Base-by-base conservation (phyloP, 1,140 invertebrate species). In the Agrilus planipennis region DNA sequence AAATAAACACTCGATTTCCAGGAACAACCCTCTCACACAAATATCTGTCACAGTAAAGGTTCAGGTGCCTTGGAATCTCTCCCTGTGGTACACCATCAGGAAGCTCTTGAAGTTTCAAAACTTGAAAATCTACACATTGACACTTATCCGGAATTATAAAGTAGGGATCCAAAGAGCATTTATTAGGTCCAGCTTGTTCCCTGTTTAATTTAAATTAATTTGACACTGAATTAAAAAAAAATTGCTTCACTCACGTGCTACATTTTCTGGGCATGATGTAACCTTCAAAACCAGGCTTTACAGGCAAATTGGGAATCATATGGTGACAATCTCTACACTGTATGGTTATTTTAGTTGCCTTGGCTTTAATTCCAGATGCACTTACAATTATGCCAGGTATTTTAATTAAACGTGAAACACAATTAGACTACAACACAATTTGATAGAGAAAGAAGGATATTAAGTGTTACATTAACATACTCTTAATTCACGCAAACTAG, bases 81-180 rank as follows among this genome's bases (percentile, higher is more conserved):
- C 96, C 94, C 58, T 97, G 91, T 0, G 95, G 96, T 43, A 99
- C 88, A 46, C 82, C 84, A 63, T 99, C 95, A 4, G 92, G 91
- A 6, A 89, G 67, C 67, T 99, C 95, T 76, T 99, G 95, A 9
- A 99, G 63, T 63, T 97, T 99, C 0, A 87, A 53, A 1, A 80
- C 73, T 77, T 87, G 75, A 61, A 89, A 97, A 67, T 99, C 95
- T 3, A 97, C 86, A 64, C 95, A 99, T 49, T 81, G 75, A 59
- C 94, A 98, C 63, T 95, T 96, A 57, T 99, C 96, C 17, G 95
- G 93, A 62, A 85, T 81, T 45, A 99, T 96, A 58, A 94, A 95
- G 60, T 89, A 99, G 3, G 96, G 96, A 70, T 99, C 96, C 16
- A 99, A 57, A 2, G 95, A 94, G 64, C 96, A 99, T 53, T 90